Base-by-base conservation (phyloP, 1,140 invertebrate genomes). In the Oryctes rhinoceros region DNA sequence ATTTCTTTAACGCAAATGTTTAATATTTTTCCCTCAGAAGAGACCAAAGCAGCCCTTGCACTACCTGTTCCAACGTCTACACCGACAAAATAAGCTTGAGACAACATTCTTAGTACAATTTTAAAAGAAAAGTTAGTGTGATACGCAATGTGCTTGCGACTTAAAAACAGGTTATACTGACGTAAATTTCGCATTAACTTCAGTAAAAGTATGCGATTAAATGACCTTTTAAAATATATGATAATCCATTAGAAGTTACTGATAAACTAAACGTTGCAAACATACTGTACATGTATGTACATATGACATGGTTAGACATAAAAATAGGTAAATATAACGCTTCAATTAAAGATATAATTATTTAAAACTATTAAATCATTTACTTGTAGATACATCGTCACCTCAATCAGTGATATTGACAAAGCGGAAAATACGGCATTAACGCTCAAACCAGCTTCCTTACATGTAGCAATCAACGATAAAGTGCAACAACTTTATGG, bases 1-100 rank as follows among this genome's bases (percentile, higher is more conserved):
- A 96, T 94, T 6, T 91, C 86, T 85, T 92, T 89, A 1, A 92
- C 91, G 24, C 92, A 88, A 44, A 90, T 89, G 83, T 91, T 90
- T 3, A 94, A 49, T 20, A 97, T 89, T 83, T 91, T 90, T 2
- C 97, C 97, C 62, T 89, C 85, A 2, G 88, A 85, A 53, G 90
- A 87, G 10, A 97, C 93, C 30, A 98, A 86, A 48, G 94, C 96
- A 20, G 94, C 96, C 81, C 97, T 88, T 11, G 93, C 96, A 89
- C 96, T 98, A 49, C 93, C 94, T 7, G 96, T 97, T 35, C 97
- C 97, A 24, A 98, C 96, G 89, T 99, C 97, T 20, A 99, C 95
- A 78, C 97, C 97, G 85, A 98, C 91, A 88, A 95, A 97, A 86
- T 92, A 94, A n/a, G 39, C 47, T 74, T 20, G 4, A 15, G 71